Base-by-base conservation (phyloP, 2,113 vertebrate species). In the Lanius ludovicianus region DNA sequence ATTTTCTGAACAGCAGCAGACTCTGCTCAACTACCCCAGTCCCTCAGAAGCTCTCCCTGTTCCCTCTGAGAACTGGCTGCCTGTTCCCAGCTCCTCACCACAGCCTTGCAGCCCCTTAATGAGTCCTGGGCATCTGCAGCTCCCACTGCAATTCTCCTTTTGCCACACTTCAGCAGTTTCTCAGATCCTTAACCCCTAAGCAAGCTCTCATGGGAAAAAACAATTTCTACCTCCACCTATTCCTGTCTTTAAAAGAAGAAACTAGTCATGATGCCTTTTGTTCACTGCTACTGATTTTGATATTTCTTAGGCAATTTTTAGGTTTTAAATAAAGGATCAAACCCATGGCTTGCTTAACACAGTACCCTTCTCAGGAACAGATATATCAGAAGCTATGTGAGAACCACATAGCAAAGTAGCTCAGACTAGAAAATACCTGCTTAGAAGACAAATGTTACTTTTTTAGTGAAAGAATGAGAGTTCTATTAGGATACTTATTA, bases 221-320 rank as follows among this genome's bases (percentile, higher is more conserved):
- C 12, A 20, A 31, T 37, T 90, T 85, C 50, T 42, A 16, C 47
- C 11, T 87, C 37, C 63, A 83, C 19, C 35, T 63, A 12, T 21
- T 28, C 49, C 64, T 13, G 25, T 30, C 37, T 60, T 73, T 37
- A 53, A 84, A 74, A 21, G 27, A 31, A 88, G 24, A 73, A 84
- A 49, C 0, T 0, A 42, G 6, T 23, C 50, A 71, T 0, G 0
- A 55, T 5, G 18, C 6, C 20, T 84, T 84, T 63, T 70, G 20
- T 27, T 82, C 52, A 30, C 33, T 31, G 21, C 35, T 56, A 60
- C 20, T 87, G 42, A 63, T 55, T 91, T 63, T n/a, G 15, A 53
- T n/a, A 41, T 2, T 81, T n/a, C 53, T 47, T 28, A 9, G 7
- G 12, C 19, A 75, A 52, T 50, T 65, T 69, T 46, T 70, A 67